A percentile compares a stretch with the other conserved stretches of the same genome.
phyloP scores from a whole-genome alignment of 2,888 invertebrate genomes.

The Noctua fimbriata region DNA sequence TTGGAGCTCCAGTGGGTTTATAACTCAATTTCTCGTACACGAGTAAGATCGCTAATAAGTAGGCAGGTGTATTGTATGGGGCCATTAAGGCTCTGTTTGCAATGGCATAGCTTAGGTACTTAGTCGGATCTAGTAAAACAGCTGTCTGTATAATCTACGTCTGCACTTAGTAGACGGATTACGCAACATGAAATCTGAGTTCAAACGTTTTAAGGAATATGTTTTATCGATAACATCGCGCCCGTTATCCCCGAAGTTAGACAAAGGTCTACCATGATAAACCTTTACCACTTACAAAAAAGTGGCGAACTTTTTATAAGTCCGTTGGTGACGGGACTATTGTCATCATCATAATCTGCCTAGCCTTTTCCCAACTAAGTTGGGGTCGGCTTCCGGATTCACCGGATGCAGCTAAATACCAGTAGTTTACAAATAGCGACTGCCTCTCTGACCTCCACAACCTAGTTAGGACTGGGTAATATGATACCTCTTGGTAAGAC shows the following conservation, averaged over 20 bases:
- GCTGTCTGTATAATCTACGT: background rate
- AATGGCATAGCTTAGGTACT: background rate
- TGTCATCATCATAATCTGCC: too few relatives aligned
- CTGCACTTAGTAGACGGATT: background rate
- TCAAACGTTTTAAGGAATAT: background rate
- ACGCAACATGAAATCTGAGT: background rate
- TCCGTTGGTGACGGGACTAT: background rate
- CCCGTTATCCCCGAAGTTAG: background rate
- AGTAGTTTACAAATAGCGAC: too few relatives aligned
- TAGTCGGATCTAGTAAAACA: background rate
- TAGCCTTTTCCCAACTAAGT: too few relatives aligned
- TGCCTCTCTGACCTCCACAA: too few relatives aligned
- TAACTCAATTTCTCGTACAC: conserved; percentile 46
- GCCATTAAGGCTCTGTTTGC: background rate
- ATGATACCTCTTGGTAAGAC: too few relatives aligned
- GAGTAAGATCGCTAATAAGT: conserved; percentile 27
- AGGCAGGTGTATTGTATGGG: conserved; percentile 5
- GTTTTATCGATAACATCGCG: background rate
- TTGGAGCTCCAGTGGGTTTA: conserved; percentile 35
- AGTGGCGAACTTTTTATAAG: background rate
- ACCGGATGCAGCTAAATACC: too few relatives aligned
- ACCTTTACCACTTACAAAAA: background rate
- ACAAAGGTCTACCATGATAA: background rate
- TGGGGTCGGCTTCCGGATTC: too few relatives aligned
- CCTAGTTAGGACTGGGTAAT: too few relatives aligned